These are phyloP conservation scores for Catharus bicknelli DNA, from an alignment of 2,113 vertebrate species.

Conservation along the genomic window DNA sequence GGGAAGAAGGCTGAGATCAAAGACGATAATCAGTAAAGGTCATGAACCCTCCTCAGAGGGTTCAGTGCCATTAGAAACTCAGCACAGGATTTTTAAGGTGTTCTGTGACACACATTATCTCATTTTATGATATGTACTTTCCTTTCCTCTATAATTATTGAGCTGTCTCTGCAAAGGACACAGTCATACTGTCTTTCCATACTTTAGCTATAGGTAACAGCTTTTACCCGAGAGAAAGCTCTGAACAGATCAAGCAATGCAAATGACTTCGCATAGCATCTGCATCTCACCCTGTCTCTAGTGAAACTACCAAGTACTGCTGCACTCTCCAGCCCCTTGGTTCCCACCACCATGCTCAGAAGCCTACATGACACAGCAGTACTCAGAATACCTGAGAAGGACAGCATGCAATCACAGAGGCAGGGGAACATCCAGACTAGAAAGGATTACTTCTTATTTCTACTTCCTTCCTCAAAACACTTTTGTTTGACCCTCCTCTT, in stretches of 20 bases:
- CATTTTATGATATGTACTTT: not conserved
- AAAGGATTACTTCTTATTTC: not conserved
- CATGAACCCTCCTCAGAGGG: not conserved
- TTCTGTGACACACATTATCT: not conserved
- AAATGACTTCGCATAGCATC: not conserved
- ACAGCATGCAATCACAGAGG: not conserved
- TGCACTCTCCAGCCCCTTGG: not conserved
- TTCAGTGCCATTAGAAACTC: not conserved
- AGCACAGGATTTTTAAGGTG: not conserved
- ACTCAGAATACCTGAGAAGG: not conserved
- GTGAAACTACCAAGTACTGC: not conserved
- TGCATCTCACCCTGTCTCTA: not conserved
- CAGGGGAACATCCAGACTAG: not conserved
- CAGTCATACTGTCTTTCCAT: not conserved
- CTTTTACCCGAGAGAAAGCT: not conserved
- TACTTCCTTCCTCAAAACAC: not conserved
- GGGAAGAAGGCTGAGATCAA: not conserved
- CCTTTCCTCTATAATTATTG: not conserved
- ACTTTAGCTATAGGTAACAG: not conserved
- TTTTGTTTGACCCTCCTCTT: not conserved
- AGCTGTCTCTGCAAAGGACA: not conserved
- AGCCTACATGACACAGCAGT: not conserved
- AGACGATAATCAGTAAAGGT: not conserved
- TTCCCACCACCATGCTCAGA: not conserved
- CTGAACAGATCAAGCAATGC: not conserved